Evolutionary conservation across 1,140 invertebrate genomes (phyloP).

Genomic region (Cryptotermes secundus): DNA sequence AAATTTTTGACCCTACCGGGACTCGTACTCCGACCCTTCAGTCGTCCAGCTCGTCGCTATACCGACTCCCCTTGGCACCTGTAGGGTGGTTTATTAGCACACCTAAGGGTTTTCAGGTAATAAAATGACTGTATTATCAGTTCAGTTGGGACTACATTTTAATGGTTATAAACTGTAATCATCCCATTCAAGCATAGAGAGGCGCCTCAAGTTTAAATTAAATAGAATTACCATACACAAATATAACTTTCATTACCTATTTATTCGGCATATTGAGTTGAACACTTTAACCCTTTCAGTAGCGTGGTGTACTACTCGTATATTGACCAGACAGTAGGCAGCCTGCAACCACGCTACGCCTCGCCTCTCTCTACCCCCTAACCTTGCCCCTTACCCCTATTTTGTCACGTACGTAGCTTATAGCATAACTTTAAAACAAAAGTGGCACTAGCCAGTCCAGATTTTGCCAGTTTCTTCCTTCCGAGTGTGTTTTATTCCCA

Average conservation of each 20-base stretch:
- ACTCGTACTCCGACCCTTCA: no score
- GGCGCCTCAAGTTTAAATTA: not conserved
- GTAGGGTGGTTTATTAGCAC: no score
- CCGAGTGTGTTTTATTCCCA: no score
- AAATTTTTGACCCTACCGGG: no score
- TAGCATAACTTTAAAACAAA: not conserved
- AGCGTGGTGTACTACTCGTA: not conserved
- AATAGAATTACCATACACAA: not conserved
- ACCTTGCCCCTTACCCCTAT: not conserved
- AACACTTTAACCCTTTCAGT: not conserved
- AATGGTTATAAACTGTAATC: not conserved
- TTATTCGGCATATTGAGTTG: constrained; percentile 3
- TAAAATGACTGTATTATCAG: not conserved
- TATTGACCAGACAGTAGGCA: not conserved
- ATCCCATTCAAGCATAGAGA: not conserved
- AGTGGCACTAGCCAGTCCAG: no score
- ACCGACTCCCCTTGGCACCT: no score
- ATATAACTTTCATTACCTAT: not conserved
- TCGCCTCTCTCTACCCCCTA: not conserved
- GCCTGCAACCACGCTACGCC: not conserved
- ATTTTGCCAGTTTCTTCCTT: no score
- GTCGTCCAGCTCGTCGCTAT: no score
- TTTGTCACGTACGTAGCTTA: not conserved
- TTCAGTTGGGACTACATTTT: not conserved
- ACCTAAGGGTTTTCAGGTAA: no score